These are phyloP conservation scores for Diorhabda elongata DNA, from an alignment of 1,140 invertebrate genomes.

Conservation along the genomic window DNA sequence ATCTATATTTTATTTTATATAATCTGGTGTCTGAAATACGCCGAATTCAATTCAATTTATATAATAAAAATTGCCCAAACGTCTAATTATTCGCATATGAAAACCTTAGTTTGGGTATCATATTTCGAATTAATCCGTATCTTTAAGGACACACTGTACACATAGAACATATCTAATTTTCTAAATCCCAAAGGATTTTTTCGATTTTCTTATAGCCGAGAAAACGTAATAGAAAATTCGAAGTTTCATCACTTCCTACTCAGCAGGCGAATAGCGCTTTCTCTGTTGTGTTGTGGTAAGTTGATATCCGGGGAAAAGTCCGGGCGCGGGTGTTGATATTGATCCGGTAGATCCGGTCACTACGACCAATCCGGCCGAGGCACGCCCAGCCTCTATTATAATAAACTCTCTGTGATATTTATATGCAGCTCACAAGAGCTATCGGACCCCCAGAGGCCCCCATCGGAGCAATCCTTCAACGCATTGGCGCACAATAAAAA, in stretches of 20 bases:
- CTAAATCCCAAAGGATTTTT: too few relatives aligned
- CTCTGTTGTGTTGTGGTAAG: slow-evolving; percentile 25
- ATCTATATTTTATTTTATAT: too few relatives aligned
- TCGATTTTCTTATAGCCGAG: too few relatives aligned
- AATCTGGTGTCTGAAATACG: too few relatives aligned
- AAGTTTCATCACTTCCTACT: slow-evolving; percentile 14
- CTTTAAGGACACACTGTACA: too few relatives aligned
- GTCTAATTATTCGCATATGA: too few relatives aligned
- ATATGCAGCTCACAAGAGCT: slow-evolving; percentile 21
- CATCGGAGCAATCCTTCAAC: slow-evolving; percentile 4
- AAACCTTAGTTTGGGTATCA: too few relatives aligned
- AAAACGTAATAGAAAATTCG: not conserved
- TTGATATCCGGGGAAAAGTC: slow-evolving; percentile 33
- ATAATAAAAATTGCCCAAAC: too few relatives aligned
- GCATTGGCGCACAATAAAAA: not conserved
- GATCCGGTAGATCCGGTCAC: slow-evolving; percentile 39
- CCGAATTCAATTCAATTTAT: too few relatives aligned
- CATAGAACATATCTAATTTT: too few relatives aligned
- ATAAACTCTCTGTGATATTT: slow-evolving; percentile 20
- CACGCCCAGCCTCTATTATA: slow-evolving; percentile 31
- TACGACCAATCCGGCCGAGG: slow-evolving; percentile 35
- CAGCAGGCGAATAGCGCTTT: slow-evolving; percentile 8
- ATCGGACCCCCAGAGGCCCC: slow-evolving; percentile 1
- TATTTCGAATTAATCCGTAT: too few relatives aligned
- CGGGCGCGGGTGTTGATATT: slow-evolving; percentile 35